Base-by-base conservation (phyloP, 2,797 vertebrate genomes). In the Pachyuromys duprasi region DNA sequence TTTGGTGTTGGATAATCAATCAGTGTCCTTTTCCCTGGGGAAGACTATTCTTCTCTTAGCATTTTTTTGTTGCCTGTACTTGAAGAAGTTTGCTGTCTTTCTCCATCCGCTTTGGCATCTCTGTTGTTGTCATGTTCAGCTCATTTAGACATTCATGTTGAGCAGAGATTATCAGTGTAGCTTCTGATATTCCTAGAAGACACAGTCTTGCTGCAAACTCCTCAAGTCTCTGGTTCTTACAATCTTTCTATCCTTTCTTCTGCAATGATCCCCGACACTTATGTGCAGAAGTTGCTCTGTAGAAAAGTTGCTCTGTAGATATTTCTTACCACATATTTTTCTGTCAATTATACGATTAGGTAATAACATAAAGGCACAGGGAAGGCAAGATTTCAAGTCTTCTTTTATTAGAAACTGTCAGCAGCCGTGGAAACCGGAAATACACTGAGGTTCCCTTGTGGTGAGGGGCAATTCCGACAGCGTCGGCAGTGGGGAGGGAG, bases 321-420 rank as follows among this genome's bases (percentile, higher is more conserved):
- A 26, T 45, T 45, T 14, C 7, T 18, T 75, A 53, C 63, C 28
- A 60, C 49, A 2, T 55, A 20, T 69, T 31, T 81, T 89, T 33
- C 57, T 89, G 60, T 39, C 2, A 49, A 5, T 60, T 4, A 65
- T 39, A 92, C 45, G 5, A 7, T 86, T 53, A 86, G 74, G 22
- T 81, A 60, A 86, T 67, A 86, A 70, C 5, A 9, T 1, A 75
- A 94, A 89, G 26, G 36, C 31, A 79, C 57, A 89, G 67, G 60
- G 5, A 67, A 75, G 49, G 12, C 17, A 60, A 39, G 28, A 62
- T n/a, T 94, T 94, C 65, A 49, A 87, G 22, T 81, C 53, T 67
- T 33, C 36, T n/a, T 88, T 39, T 83, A 33, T 83, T 31, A 63
- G 78, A 89, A 78, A 80, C 89, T 89, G 80, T 53, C n/a, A 74